phyloP scores from a whole-genome alignment of 2,888 invertebrate species.

The Thecophora atra region DNA sequence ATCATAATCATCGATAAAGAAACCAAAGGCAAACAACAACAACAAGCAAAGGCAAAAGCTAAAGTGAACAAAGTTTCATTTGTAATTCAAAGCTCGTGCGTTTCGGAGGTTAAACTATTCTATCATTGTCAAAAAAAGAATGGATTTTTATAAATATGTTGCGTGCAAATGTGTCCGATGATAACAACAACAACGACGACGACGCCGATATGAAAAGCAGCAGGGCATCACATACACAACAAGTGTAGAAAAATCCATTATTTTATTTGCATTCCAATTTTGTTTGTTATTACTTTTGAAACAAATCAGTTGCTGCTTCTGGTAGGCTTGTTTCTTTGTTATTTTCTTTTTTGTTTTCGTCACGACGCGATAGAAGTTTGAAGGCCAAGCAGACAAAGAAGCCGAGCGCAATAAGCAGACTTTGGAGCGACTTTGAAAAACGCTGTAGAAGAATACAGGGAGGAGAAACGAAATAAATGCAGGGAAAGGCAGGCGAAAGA shows the following conservation, averaged over 20 bases:
- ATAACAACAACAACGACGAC: neutral
- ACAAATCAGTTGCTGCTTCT: neutral
- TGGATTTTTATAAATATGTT: conserved; percentile 60
- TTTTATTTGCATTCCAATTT: neutral
- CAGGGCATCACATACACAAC: conserved; percentile 19
- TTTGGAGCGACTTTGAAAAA: neutral
- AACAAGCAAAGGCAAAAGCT: conserved; percentile 16
- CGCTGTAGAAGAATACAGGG: neutral
- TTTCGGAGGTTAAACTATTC: conserved; percentile 63
- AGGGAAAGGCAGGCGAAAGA: neutral
- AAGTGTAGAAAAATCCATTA: conserved; percentile 20
- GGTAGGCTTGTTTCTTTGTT: neutral
- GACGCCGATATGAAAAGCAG: neutral
- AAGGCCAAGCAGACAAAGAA: conserved; percentile 30
- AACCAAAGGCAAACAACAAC: neutral
- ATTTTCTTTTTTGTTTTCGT: conserved; percentile 4
- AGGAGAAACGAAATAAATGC: neutral
- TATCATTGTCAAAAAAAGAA: conserved; percentile 62
- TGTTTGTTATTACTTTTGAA: conserved; percentile 17
- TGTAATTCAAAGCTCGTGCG: conserved; percentile 63
- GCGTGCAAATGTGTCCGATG: conserved; percentile 28
- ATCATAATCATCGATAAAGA: neutral
- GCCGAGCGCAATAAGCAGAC: conserved; percentile 21
- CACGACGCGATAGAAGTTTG: conserved; percentile 13
- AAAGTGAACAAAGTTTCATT: conserved; percentile 47